phyloP scores from a whole-genome alignment of 2,113 vertebrate species.

The Cheilinus undulatus region DNA sequence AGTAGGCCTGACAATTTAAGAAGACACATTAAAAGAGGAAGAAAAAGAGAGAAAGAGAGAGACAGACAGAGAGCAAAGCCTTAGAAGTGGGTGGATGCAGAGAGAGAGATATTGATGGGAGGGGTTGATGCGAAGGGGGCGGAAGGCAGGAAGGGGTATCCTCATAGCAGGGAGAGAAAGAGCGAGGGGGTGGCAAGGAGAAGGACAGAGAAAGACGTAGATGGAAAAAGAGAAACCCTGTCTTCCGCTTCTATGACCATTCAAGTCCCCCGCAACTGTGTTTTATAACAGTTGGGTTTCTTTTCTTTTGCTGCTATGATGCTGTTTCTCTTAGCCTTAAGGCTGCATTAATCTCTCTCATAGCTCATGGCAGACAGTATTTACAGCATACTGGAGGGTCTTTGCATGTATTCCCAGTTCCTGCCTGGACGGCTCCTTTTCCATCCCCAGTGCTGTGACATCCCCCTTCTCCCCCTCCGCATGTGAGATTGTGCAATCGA shows the following conservation, averaged over 20 bases:
- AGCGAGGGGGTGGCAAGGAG: constrained; percentile 40
- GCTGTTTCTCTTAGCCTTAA: not conserved
- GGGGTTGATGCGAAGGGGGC: constrained; percentile 47
- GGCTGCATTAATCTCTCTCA: not conserved
- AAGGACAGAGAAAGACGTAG: constrained; percentile 43
- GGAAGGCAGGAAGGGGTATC: constrained; percentile 71
- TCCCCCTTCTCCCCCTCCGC: constrained; percentile 31
- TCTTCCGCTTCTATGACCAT: constrained; percentile 52
- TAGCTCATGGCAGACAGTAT: not conserved
- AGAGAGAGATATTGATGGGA: constrained; percentile 51
- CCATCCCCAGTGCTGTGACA: constrained; percentile 25
- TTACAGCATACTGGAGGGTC: not conserved
- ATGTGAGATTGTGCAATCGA: constrained; percentile 62
- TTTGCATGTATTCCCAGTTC: constrained; percentile 1
- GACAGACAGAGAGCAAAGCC: constrained; percentile 31
- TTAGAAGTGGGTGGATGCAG: constrained; percentile 57
- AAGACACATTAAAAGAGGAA: constrained; percentile 78
- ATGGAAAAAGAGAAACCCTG: constrained; percentile 67
- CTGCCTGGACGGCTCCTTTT: constrained; percentile 11
- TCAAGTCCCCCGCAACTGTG: constrained; percentile 19
- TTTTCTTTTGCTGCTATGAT: not conserved
- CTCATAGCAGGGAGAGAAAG: constrained; percentile 48
- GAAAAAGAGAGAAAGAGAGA: constrained; percentile 45
- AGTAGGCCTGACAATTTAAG: constrained; percentile 79
- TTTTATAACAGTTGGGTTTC: constrained; percentile 1